These are phyloP conservation scores for Halocynthia aurantium DNA, from an alignment of 23 tunicate species.

Conservation along the genomic window DNA sequence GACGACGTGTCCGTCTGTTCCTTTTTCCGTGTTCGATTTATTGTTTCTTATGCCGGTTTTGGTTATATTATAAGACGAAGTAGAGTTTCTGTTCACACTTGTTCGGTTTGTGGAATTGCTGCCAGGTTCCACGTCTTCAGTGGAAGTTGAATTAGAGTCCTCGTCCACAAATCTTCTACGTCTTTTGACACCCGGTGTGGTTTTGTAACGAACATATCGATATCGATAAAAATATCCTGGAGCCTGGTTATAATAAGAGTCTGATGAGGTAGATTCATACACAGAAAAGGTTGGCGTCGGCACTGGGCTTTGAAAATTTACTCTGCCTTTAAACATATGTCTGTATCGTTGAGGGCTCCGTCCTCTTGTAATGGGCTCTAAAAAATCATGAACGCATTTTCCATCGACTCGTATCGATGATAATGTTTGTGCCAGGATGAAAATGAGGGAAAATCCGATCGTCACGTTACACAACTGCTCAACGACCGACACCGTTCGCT, in stretches of 20 bases:
- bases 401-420: constrained; percentile 1
- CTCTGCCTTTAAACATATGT: not conserved
- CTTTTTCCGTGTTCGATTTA: not conserved
- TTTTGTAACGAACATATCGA: not conserved
- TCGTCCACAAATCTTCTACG: not conserved
- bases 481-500: not conserved
- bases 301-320: not conserved
- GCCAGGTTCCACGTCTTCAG: not conserved
- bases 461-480: not conserved
- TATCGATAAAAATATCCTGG: not conserved
- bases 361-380: constrained; percentile 19
- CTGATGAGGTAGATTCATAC: not conserved
- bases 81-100: not conserved
- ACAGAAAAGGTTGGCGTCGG: not conserved
- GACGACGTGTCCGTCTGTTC: not conserved
- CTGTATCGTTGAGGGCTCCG: constrained; percentile 47
- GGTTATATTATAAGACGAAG: not conserved
- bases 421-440: not conserved
- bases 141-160: not conserved
- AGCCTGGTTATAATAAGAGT: not conserved
- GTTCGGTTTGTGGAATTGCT: not conserved
- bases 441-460: not conserved
- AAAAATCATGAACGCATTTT: constrained; percentile 53
- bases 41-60: not conserved
- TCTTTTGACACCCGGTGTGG: not conserved